phyloP scores from a whole-genome alignment of 2,113 vertebrate genomes.

The Ictalurus furcatus region DNA sequence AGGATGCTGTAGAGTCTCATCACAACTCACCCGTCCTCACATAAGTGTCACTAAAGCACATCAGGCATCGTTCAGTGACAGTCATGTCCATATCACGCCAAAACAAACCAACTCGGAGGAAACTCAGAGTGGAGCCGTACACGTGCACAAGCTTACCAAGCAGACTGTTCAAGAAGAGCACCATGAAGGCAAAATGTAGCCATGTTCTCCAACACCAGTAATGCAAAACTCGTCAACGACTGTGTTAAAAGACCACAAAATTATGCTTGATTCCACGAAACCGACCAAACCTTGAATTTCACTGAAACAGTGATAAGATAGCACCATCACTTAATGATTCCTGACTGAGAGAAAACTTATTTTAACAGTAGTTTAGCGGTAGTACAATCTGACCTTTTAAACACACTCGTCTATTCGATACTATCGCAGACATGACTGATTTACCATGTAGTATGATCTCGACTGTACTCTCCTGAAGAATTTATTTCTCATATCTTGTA shows the following conservation, averaged over 20 bases:
- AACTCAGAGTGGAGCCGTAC: background rate
- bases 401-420: background rate
- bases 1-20: constrained; percentile 26
- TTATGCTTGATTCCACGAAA: constrained; percentile 1
- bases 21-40: background rate
- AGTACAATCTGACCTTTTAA: background rate
- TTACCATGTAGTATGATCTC: background rate
- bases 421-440: background rate
- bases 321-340: background rate
- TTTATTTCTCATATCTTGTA: constrained; percentile 35
- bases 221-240: background rate
- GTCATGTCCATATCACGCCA: background rate
- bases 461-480: background rate
- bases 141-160: background rate
- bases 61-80: background rate
- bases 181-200: background rate
- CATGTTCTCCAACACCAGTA: background rate
- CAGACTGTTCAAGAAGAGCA: background rate
- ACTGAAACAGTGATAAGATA: background rate
- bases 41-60: background rate
- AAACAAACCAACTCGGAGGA: constrained; percentile 22
- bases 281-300: constrained; percentile 17
- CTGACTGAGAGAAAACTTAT: background rate
- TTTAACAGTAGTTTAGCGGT: constrained; percentile 14
- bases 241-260: constrained; percentile 9